Conservation (phyloP, 1,140 invertebrate genomes). For the Lethocerus indicus region DNA sequence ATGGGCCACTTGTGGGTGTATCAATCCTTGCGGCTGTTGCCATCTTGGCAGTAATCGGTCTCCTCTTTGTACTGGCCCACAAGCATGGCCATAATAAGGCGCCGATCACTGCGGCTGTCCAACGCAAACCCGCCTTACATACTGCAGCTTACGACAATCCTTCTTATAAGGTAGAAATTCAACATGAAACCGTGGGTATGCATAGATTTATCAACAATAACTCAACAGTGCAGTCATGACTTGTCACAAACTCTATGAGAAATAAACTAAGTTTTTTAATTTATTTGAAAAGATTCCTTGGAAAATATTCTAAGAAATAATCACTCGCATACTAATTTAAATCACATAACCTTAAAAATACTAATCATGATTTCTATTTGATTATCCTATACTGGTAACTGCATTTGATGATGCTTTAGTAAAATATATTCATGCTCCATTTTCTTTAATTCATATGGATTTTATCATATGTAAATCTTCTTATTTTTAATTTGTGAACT, state of each 20-base stretch:
- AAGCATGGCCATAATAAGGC: constrained; percentile 44
- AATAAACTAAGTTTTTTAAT: no score
- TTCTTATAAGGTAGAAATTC: constrained; percentile 82
- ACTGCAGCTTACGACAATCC: constrained; percentile 81
- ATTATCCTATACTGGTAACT: neutral
- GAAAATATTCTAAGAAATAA: neutral
- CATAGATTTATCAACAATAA: neutral
- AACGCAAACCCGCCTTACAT: constrained; percentile 24
- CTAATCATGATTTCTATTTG: no score
- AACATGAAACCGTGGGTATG: constrained; percentile 77
- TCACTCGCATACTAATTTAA: neutral
- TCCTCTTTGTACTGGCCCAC: constrained; percentile 61
- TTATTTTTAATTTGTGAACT: neutral
- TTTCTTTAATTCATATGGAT: neutral
- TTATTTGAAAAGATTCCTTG: neutral
- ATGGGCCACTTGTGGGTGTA: constrained; percentile 68
- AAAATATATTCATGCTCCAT: neutral
- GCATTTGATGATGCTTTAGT: neutral
- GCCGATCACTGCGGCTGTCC: constrained; percentile 36
- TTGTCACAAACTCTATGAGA: no score
- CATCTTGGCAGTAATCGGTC: constrained; percentile 57
- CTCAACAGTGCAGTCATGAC: neutral
- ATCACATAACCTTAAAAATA: neutral
- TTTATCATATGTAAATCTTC: neutral
- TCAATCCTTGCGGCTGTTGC: constrained; percentile 71